Base-by-base conservation (phyloP, 2,113 vertebrate genomes). In the Montifringilla adamsi region DNA sequence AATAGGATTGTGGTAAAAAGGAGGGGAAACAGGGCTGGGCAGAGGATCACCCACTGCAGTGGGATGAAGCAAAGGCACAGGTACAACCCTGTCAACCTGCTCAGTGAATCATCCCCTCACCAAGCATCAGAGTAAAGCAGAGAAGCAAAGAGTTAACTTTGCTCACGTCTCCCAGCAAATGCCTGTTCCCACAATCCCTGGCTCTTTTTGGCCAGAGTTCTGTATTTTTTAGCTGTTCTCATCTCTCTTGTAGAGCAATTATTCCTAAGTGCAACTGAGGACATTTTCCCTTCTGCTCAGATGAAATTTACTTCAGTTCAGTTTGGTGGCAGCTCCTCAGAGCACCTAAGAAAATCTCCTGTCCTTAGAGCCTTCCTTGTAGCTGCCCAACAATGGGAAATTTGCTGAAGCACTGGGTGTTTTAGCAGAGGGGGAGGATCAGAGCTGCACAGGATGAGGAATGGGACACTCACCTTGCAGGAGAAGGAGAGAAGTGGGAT, bases 141-240 rank as follows among this genome's bases (percentile, higher is more conserved):
- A 37, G 44, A 69, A 88, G 33, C 37, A 59, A 87, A 82, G 93
- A 80, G 86, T 92, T 89, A 90, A 90, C 19, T 67, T 44, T 70
- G 73, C 62, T 90, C 68, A 84, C 5, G 0, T 70, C 49, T 70
- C 68, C 83, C 79, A 81, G 64, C 37, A 91, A 84, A 93, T 30
- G 70, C 43, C 69, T 92, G 43, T 55, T 95, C 88, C 93, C 52
- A 89, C 52, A 77, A 50, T 39, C 63, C 68, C 83, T 77, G 63
- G 77, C 79, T 94, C 76, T 87, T 93, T 82, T 90, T 94, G 92
- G 94, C 83, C 86, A 84, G 76, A 95, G 64, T 89, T 89, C 89
- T 80, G 60, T 94, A 50, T 81, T 93, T 93, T 94, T 95, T n/a
- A 90, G 66, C 85, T 95, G 59, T 93, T 96, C 92, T 92, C 85